Percentiles rank a stretch among this genome's conserved stretches.
These are phyloP conservation scores for Cromileptes altivelis DNA, from an alignment of 2,113 vertebrate species.

Conservation along the genomic window DNA sequence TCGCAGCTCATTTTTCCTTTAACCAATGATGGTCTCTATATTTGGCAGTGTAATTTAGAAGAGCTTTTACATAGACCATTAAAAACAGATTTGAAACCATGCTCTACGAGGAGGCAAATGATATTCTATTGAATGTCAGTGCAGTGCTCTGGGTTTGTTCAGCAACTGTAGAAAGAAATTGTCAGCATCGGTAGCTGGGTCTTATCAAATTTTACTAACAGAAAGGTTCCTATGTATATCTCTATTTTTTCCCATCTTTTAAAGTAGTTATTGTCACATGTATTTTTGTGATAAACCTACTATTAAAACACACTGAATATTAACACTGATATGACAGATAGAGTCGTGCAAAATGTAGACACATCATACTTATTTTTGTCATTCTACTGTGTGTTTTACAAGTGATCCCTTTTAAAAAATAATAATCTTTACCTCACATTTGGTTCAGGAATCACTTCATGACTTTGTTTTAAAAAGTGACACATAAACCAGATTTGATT, in stretches of 20 bases:
- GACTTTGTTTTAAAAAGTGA: background rate
- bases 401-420: background rate
- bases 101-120: background rate
- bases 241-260: background rate
- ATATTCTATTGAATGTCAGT: background rate
- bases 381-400: background rate
- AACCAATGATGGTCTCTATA: background rate
- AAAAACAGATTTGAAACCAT: constrained; percentile 6
- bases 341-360: background rate
- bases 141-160: constrained; percentile 9
- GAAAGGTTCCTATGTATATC: background rate
- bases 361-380: no score
- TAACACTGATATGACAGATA: background rate
- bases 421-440: background rate
- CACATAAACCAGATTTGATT: constrained; percentile 1
- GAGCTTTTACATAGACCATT: constrained; percentile 1
- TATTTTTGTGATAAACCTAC: background rate
- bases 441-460: background rate
- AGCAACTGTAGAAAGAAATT: background rate
- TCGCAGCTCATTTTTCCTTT: background rate
- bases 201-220: background rate
- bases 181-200: background rate
- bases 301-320: background rate
- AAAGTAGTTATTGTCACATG: no score
- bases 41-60: background rate